Evolutionary conservation across 2,888 invertebrate genomes (phyloP).

Genomic region (Herminia tarsipennalis): DNA sequence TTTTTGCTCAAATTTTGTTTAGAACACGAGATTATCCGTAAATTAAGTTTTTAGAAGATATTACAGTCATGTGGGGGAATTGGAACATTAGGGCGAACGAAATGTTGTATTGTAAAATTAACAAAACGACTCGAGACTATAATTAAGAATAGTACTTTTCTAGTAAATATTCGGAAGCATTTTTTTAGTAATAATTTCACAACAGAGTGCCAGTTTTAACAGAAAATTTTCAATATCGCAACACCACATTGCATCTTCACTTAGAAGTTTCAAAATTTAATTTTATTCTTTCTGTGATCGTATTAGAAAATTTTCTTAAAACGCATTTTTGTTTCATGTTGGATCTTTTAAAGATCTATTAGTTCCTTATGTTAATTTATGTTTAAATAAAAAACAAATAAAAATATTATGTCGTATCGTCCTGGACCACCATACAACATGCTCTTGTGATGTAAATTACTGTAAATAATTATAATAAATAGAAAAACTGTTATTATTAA

Average conservation of each 20-base stretch:
- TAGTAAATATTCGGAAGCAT: too few relatives aligned
- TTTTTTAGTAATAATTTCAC: constrained; percentile 4
- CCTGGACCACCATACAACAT: constrained; percentile 63
- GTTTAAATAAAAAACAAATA: constrained; percentile 24
- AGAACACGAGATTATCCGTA: constrained; percentile 9
- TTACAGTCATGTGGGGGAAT: too few relatives aligned
- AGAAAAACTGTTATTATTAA: constrained; percentile 66
- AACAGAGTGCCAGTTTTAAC: neutral
- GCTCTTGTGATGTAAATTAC: constrained; percentile 83
- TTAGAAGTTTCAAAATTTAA: neutral
- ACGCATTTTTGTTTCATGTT: neutral
- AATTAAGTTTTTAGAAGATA: constrained; percentile 2
- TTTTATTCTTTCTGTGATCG: neutral
- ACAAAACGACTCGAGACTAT: too few relatives aligned
- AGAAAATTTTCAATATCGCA: neutral
- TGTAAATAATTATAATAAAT: constrained; percentile 69
- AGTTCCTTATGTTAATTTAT: constrained; percentile 63
- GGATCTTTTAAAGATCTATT: constrained; percentile 20
- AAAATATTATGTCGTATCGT: constrained; percentile 53
- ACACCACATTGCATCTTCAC: neutral
- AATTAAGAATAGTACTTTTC: too few relatives aligned
- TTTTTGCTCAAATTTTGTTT: constrained; percentile 7
- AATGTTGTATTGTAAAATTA: too few relatives aligned
- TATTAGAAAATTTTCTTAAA: neutral
- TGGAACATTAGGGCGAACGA: too few relatives aligned